Conservation (phyloP, 2,113 vertebrate genomes). For the Clarias batrachus region DNA sequence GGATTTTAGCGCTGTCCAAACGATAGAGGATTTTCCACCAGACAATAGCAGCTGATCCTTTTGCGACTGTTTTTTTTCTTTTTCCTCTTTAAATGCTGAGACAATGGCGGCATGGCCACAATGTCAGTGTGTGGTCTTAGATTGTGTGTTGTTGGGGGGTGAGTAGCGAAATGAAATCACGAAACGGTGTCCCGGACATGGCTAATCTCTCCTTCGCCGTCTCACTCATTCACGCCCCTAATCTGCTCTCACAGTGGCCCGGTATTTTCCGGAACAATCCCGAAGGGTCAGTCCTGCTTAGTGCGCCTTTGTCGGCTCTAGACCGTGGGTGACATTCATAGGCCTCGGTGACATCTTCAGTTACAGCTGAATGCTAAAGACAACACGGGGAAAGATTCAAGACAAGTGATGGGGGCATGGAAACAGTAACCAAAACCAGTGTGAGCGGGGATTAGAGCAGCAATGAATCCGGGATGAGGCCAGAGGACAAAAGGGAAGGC, state of each 20-base stretch:
- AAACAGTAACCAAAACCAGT: conserved; percentile 60
- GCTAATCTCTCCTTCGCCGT: conserved; percentile 78
- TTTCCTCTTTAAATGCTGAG: conserved; percentile 29
- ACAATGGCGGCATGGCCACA: conserved; percentile 82
- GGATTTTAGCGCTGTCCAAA: conserved; percentile 65
- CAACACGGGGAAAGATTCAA: conserved; percentile 40
- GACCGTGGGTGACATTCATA: conserved; percentile 80
- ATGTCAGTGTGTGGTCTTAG: conserved; percentile 95
- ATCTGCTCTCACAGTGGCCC: conserved; percentile 82
- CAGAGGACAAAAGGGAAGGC: conserved; percentile 52
- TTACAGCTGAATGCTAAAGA: conserved; percentile 85
- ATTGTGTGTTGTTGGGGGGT: neutral
- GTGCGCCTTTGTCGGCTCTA: conserved; percentile 78
- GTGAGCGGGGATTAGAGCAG: conserved; percentile 62
- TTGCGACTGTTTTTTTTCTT: conserved; percentile 55
- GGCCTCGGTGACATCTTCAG: conserved; percentile 86
- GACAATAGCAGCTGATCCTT: conserved; percentile 68
- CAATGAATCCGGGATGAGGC: conserved; percentile 70
- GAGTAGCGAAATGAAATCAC: neutral
- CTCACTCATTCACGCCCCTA: conserved; percentile 83
- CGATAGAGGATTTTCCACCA: conserved; percentile 64
- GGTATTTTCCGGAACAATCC: conserved; percentile 84
- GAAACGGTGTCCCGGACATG: conserved; percentile 75
- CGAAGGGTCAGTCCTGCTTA: conserved; percentile 86
- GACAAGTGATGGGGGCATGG: conserved; percentile 51